phyloP scores from a whole-genome alignment of 2,113 vertebrate species.

The Hippoglossus stenolepis region DNA sequence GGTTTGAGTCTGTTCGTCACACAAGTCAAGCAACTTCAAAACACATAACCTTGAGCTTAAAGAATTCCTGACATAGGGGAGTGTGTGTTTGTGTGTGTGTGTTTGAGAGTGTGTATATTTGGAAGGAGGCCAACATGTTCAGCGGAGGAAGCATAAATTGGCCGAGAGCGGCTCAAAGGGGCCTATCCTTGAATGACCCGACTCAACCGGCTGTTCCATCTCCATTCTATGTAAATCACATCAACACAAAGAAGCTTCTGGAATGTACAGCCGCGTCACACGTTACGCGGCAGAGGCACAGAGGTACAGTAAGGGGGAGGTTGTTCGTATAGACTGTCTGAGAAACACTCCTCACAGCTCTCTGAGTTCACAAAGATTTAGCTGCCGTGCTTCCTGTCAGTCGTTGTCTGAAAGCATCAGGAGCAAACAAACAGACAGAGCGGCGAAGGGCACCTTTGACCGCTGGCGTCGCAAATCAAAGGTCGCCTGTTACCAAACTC shows the following conservation, averaged over 20 bases:
- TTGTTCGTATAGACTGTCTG: not conserved
- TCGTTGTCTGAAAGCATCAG: slow-evolving; percentile 45
- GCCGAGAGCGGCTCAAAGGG: slow-evolving; percentile 40
- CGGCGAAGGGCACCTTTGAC: slow-evolving; percentile 77
- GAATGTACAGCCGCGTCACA: slow-evolving; percentile 27
- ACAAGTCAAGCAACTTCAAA: not conserved
- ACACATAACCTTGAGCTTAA: not conserved
- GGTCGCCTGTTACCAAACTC: slow-evolving; percentile 76
- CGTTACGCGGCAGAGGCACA: slow-evolving; percentile 7
- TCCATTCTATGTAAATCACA: slow-evolving; percentile 63
- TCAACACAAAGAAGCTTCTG: slow-evolving; percentile 37
- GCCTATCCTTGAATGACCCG: slow-evolving; percentile 58
- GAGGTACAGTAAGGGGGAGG: not conserved
- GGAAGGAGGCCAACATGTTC: slow-evolving; percentile 54
- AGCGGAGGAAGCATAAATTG: slow-evolving; percentile 51
- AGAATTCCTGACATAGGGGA: not conserved
- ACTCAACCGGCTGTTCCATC: slow-evolving; percentile 47
- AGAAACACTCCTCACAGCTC: not conserved
- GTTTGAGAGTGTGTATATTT: not conserved
- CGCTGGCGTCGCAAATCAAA: slow-evolving; percentile 71
- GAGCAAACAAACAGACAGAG: slow-evolving; percentile 67
- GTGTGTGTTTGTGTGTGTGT: slow-evolving; percentile 23
- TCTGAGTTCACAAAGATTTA: not conserved
- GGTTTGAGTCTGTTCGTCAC: not conserved
- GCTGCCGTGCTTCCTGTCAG: slow-evolving; percentile 25